Conservation (phyloP, 2,113 vertebrate species). For the Pachyramphus minor region DNA sequence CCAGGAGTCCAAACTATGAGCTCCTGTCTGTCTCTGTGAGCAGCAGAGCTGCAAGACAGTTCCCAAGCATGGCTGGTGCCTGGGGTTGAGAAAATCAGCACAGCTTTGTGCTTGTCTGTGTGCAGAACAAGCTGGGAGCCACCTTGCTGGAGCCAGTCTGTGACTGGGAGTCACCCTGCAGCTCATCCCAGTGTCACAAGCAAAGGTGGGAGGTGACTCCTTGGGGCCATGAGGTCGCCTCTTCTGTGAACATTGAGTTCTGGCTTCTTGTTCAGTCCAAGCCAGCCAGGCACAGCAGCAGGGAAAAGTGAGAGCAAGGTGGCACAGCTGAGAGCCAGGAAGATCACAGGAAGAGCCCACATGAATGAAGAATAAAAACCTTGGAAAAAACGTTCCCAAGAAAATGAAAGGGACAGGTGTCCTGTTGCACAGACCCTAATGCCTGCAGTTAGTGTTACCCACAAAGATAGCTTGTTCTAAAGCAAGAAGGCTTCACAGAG, state of each 20-base stretch:
- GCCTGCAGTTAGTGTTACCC: neutral
- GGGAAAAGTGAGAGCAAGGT: neutral
- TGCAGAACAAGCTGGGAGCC: slow-evolving; percentile 4
- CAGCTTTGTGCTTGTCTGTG: neutral
- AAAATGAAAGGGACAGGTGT: neutral
- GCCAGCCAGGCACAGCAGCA: neutral
- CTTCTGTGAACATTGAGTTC: neutral
- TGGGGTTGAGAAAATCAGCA: neutral
- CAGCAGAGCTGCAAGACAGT: neutral
- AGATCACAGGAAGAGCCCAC: neutral
- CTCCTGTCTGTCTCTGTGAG: neutral
- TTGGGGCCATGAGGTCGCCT: neutral
- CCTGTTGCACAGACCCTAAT: neutral
- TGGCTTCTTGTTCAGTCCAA: neutral
- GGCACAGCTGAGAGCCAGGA: neutral
- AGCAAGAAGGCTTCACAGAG: neutral
- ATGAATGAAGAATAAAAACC: neutral
- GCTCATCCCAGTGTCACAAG: neutral
- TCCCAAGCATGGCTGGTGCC: slow-evolving; percentile 4
- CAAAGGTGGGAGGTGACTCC: neutral
- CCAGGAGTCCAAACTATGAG: neutral
- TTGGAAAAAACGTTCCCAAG: neutral
- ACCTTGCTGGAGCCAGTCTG: neutral
- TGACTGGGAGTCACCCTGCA: neutral
- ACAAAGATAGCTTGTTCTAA: neutral